Conservation (phyloP, 2,113 vertebrate species). For the Lampris megalopsis region DNA sequence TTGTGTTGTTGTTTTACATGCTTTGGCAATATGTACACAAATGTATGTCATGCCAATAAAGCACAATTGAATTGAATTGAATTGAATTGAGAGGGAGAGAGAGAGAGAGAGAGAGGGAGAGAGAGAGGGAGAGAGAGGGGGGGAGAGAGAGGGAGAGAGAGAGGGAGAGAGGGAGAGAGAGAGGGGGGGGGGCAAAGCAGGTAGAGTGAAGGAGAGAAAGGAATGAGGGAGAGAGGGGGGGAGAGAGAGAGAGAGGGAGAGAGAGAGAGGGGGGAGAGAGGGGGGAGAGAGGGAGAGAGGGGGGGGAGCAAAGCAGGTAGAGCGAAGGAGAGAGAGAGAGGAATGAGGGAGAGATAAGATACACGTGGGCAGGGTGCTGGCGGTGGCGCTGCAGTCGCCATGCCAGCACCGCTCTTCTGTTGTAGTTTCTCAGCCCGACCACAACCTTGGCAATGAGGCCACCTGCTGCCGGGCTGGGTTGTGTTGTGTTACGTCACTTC, state of each 20-base stretch:
- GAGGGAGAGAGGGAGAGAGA: no score
- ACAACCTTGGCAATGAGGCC: constrained; percentile 15
- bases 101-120: no score
- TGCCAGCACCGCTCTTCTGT: constrained; percentile 12
- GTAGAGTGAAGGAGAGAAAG: no score
- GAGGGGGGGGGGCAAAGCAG: no score
- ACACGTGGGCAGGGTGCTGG: not conserved
- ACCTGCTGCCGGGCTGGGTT: constrained; percentile 44
- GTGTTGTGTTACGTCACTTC: constrained; percentile 45
- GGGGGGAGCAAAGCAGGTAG: not conserved
- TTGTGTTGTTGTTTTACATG: no score
- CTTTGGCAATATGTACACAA: no score
- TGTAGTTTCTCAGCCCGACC: constrained; percentile 25
- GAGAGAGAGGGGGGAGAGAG: not conserved
- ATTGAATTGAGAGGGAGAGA: no score
- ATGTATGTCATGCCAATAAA: no score
- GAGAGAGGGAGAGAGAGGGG: no score
- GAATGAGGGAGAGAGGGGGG: no score
- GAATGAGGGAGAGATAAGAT: not conserved
- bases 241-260: not conserved
- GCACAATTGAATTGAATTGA: no score
- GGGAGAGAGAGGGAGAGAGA: no score
- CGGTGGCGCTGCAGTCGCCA: constrained; percentile 16
- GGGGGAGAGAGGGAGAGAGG: not conserved
- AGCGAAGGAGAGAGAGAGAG: not conserved